A percentile compares a stretch with the other conserved stretches of the same genome.
Evolutionary conservation across 2,888 invertebrate species (phyloP).

Genomic region (Eucera pruinosa): DNA sequence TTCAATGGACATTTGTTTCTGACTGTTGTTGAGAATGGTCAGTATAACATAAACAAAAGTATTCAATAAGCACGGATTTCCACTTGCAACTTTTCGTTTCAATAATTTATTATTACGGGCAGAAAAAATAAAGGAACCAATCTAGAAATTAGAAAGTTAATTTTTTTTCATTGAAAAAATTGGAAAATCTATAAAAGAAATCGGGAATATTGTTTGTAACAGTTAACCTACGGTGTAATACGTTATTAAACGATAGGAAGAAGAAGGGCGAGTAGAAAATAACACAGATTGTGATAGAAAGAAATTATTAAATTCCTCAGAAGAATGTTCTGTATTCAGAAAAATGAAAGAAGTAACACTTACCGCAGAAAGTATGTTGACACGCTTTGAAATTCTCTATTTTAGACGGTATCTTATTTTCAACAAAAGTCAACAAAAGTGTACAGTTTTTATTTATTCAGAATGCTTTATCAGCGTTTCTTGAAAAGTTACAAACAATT

Average conservation of each 20-base stretch:
- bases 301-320: slow-evolving; percentile 1
- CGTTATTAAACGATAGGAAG: not conserved
- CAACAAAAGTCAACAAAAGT: no score
- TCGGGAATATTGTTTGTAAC: slow-evolving; percentile 1
- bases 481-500: no score
- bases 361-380: no score
- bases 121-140: not conserved
- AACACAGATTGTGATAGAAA: not conserved
- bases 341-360: slow-evolving; percentile 1
- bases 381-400: no score
- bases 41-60: not conserved
- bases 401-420: no score
- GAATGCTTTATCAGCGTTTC: no score
- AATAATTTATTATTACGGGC: not conserved
- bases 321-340: not conserved
- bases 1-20: not conserved
- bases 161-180: slow-evolving; percentile 15
- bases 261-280: slow-evolving; percentile 2
- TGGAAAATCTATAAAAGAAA: slow-evolving; percentile 1
- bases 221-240: no score
- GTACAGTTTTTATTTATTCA: no score
- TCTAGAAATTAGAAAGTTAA: not conserved
- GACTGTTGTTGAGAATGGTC: not conserved
- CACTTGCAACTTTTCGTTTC: not conserved
- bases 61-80: not conserved